Base-by-base conservation (phyloP, 2,113 vertebrate genomes). In the Sinocyclocheilus anophthalmus region DNA sequence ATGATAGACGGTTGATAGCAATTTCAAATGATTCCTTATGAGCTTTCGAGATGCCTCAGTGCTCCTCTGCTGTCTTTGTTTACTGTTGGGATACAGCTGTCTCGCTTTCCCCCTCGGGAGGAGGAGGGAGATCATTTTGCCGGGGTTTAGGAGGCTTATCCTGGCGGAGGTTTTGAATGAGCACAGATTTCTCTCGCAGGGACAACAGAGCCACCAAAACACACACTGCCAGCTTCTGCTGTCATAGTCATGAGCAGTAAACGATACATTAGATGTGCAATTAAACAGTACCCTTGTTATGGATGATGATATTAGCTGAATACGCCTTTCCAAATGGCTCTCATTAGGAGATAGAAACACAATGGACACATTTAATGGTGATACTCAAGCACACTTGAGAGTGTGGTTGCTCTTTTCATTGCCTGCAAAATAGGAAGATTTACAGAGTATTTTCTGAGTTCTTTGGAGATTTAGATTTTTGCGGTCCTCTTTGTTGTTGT, bases 201-300 rank as follows among this genome's bases (percentile, higher is more conserved):
- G 33, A 61, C 69, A 81, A 76, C 37, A 67, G 48, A 86, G 45
- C 42, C 53, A 69, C 67, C 67, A 76, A 78, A 84, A 78, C 76
- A 78, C 57, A 33, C 59, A 59, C 75, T 84, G 85, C 88, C 88
- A 86, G 70, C 88, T 73, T 45, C 59, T 84, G 81, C 88, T 84
- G 84, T 86, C 57, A 86, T 81, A 88, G 76, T 84, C 88, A 76
- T 81, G 69, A 84, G 82, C 37, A 45, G 77, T 88, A 88, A 88
- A 86, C 79, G 82, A 86, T 65, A 88, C 88, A 88, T 88, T 84
- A 86, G 59, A 70, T 76, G 85, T 86, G 88, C 88, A 88, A 86
- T 88, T 86, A 88, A 86, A 86, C 88, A 88, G 80, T 81, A 82
- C 76, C 48, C 81, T 86, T 75, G 85, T 88, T 86, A 86, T 81